phyloP scores from a whole-genome alignment of 2,888 invertebrate genomes.

The Pterostichus madidus region DNA sequence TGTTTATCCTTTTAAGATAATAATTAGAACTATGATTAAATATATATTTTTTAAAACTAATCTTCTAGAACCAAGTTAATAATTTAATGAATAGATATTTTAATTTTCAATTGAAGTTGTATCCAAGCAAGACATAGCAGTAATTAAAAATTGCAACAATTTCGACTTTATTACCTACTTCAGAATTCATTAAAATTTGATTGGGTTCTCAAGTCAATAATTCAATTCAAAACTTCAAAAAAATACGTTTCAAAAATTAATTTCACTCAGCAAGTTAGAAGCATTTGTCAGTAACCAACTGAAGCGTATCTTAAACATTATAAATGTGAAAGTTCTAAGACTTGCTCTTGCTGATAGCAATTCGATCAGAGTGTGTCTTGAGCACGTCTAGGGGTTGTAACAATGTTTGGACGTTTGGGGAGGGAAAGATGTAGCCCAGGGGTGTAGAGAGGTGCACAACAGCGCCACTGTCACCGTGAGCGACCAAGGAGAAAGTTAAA shows the following conservation, averaged over 20 bases:
- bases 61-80: too few species aligned
- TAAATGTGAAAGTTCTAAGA: constrained; percentile 57
- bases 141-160: too few species aligned
- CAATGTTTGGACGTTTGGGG: constrained; percentile 14
- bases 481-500: constrained; percentile 57
- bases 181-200: too few species aligned
- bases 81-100: too few species aligned
- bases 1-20: too few species aligned
- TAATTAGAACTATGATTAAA: too few species aligned
- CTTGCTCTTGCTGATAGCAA: constrained; percentile 36
- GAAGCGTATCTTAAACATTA: constrained; percentile 53
- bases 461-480: constrained; percentile 24
- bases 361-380: constrained; percentile 29
- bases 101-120: too few species aligned
- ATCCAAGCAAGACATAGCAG: too few species aligned
- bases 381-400: constrained; percentile 48
- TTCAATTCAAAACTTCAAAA: constrained; percentile 37
- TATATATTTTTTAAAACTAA: too few species aligned
- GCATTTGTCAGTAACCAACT: constrained; percentile 32
- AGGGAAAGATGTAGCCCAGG: constrained; percentile 5
- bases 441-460: not conserved
- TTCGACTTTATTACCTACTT: too few species aligned
- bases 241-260: constrained; percentile 31
- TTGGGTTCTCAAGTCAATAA: constrained; percentile 13
- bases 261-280: constrained; percentile 31